Evolutionary conservation across 2,797 vertebrate genomes (phyloP), one percentile per base, ranked within the genome.

Genomic region (Masticophis lateralis): DNA sequence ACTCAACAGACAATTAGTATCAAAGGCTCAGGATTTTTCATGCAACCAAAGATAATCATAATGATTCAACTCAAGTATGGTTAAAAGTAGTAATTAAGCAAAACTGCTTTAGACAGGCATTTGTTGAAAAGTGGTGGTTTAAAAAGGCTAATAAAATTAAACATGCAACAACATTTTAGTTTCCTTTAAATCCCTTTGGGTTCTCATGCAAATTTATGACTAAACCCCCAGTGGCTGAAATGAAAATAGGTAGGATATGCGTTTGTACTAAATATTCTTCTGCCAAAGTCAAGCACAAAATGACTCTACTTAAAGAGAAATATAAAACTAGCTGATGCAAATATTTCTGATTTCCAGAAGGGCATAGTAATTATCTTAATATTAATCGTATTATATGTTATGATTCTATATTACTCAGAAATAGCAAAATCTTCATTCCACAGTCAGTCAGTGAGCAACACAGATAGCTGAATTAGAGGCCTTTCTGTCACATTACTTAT

Each of bases 351-450:
- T 94, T 94, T 89, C 88, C 0, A 8, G 47, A 25, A 91, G 51
- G 20, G 59, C 93, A 10, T 94, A 94, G 93, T 94, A 94, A 91
- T 92, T 90, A 86, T 94, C 60, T 86, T 91, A 51, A 59, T 87
- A 90, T 94, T 94, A 96, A 94, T 94, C 93, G 91, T 74, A 91
- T 89, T 94, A 3, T 95, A 94, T 94, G 93, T 93, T 94, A 59
- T 92, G 69, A 93, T 90, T 91, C 90, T 93, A 94, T 91, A 93
- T 96, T 95, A 91, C 94, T 97, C 93, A 74, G 86, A 93, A 32
- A 69, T 0, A 3, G 28, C 25, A 91, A 60, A 60, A 93, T 37
- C 87, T 66, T n/a, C 89, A 86, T 83, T 60, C 93, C 90, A 28
- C 4, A 66, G 12, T 66, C 61, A 22, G 74, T 13, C 69, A 95